Conservation (phyloP, 92 coral and sea anemone species). For the Porites rus region DNA sequence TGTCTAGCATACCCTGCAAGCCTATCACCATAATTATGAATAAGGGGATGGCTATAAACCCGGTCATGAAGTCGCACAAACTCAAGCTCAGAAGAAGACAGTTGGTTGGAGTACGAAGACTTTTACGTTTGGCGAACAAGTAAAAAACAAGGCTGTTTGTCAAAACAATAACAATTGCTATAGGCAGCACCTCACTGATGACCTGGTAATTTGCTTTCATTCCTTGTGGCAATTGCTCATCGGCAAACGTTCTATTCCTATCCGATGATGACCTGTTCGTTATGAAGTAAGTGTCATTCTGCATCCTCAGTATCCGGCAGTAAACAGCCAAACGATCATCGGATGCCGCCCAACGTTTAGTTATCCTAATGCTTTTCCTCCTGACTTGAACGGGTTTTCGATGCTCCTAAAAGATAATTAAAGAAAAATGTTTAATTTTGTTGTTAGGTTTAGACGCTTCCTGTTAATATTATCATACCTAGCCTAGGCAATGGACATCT, state of each 20-base stretch:
- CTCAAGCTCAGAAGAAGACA: slow-evolving; percentile 72
- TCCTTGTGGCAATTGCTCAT: too few relatives aligned
- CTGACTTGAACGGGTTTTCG: too few relatives aligned
- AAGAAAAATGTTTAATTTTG: too few relatives aligned
- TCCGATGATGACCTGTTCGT: background rate
- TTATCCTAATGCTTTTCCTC: too few relatives aligned
- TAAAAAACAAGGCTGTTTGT: slow-evolving; percentile 63
- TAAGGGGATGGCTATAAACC: slow-evolving; percentile 60
- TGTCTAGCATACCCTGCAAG: background rate
- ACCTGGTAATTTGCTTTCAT: background rate
- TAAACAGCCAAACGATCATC: too few relatives aligned
- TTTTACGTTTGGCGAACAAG: slow-evolving; percentile 47
- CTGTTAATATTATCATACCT: too few relatives aligned
- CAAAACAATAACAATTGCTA: slow-evolving; percentile 47
- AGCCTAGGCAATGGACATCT: too few relatives aligned
- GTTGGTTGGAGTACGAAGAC: slow-evolving; percentile 70
- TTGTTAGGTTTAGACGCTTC: too few relatives aligned
- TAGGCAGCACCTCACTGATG: slow-evolving; percentile 48
- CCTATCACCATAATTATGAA: slow-evolving; percentile 23
- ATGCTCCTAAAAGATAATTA: too few relatives aligned
- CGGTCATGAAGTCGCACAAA: slow-evolving; percentile 64
- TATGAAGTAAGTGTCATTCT: too few relatives aligned
- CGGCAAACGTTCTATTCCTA: background rate
- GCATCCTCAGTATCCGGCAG: too few relatives aligned
- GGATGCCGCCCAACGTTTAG: too few relatives aligned